Conservation (phyloP, 1,140 invertebrate species). For the Musca domestica region DNA sequence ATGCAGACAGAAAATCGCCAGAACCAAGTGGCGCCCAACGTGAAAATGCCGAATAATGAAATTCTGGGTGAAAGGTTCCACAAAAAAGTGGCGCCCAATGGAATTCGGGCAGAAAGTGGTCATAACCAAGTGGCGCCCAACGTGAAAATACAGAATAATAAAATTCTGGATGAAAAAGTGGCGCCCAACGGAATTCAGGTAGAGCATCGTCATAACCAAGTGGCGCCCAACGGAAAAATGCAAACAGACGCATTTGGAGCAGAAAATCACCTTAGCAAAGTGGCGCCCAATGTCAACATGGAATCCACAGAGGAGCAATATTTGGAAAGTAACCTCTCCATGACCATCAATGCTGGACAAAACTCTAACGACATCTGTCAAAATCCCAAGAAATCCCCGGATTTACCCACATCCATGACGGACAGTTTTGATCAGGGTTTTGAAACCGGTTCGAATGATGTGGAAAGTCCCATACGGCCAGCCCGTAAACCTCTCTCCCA, state of each 20-base stretch:
- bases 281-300: too few species aligned
- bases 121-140: too few species aligned
- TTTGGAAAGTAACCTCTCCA: too few species aligned
- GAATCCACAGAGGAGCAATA: too few species aligned
- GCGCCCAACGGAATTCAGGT: too few species aligned
- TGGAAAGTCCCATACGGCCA: conserved; percentile 39
- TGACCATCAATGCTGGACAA: conserved; percentile 43
- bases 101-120: too few species aligned
- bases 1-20: background rate
- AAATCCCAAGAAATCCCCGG: conserved; percentile 32
- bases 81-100: too few species aligned
- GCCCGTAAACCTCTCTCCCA: background rate
- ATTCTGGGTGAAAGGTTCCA: too few species aligned
- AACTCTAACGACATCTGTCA: conserved; percentile 36
- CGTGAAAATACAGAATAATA: too few species aligned
- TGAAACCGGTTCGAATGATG: conserved; percentile 46
- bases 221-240: background rate
- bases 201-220: background rate
- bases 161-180: too few species aligned
- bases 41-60: too few species aligned
- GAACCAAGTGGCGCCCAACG: background rate
- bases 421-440: conserved; percentile 50
- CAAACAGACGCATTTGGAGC: background rate
- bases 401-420: conserved; percentile 3
- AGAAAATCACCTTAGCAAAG: background rate